A percentile compares a stretch with the other conserved stretches of the same genome.
phyloP scores from a whole-genome alignment of 2,113 vertebrate genomes.

The Lepus timidus region DNA sequence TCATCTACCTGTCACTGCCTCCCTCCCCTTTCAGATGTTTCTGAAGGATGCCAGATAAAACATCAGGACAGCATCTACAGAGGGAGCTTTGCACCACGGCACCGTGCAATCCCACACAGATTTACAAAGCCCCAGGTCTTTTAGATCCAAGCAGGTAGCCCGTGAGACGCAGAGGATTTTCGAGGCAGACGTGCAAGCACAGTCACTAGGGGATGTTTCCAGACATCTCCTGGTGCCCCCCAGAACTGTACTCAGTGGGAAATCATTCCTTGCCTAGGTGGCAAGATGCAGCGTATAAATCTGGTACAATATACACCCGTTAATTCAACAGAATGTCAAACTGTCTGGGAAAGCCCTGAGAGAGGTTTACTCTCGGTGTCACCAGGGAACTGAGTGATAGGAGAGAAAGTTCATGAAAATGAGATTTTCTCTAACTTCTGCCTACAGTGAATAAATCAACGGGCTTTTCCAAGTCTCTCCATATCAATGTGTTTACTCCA shows the following conservation, averaged over 20 bases:
- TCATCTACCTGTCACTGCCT: background rate
- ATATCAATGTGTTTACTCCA: constrained; percentile 55
- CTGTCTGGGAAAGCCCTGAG: constrained; percentile 69
- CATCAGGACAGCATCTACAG: background rate
- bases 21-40: constrained; percentile 7
- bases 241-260: constrained; percentile 30
- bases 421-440: constrained; percentile 75
- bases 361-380: constrained; percentile 74
- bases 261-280: constrained; percentile 59
- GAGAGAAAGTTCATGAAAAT: constrained; percentile 68
- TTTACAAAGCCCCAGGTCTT: constrained; percentile 16
- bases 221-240: background rate
- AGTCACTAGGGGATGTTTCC: constrained; percentile 48
- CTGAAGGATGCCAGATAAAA: constrained; percentile 52
- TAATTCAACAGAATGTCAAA: constrained; percentile 78
- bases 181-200: background rate
- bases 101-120: background rate
- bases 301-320: constrained; percentile 62
- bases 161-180: background rate
- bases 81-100: background rate
- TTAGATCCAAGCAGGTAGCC: background rate
- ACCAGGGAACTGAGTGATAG: constrained; percentile 62
- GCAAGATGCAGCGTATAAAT: constrained; percentile 69
- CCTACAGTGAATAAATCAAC: constrained; percentile 75
- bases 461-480: constrained; percentile 57